A percentile compares a stretch with the other conserved stretches of the same genome.
Evolutionary conservation across 1,140 invertebrate genomes (phyloP).

Genomic region (Drosophila athabasca): DNA sequence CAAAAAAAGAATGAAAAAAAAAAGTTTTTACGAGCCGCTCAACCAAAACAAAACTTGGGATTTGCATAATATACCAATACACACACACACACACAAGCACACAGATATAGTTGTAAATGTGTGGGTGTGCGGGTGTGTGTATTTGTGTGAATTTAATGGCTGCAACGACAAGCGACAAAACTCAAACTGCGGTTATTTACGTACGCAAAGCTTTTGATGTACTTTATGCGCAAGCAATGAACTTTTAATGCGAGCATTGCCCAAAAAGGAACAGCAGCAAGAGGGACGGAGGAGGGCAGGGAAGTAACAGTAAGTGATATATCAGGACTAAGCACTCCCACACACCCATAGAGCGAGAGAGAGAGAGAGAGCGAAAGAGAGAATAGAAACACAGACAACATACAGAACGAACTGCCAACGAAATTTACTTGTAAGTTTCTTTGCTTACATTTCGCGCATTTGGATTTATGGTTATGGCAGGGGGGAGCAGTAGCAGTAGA

Average conservation of each 20-base stretch:
- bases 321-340: constrained; percentile 76
- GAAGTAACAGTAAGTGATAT: constrained; percentile 65
- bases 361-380: constrained; percentile 17
- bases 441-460: constrained; percentile 17
- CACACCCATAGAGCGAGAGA: constrained; percentile 19
- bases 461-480: constrained; percentile 6
- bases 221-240: constrained; percentile 80
- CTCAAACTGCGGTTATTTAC: constrained; percentile 77
- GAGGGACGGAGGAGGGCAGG: neutral
- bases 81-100: constrained; percentile 16
- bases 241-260: constrained; percentile 77
- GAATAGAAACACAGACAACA: neutral
- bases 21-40: constrained; percentile 69
- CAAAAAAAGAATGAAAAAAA: constrained; percentile 31
- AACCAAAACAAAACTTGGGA: constrained; percentile 63
- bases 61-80: constrained; percentile 73
- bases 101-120: constrained; percentile 11
- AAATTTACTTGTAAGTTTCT: constrained; percentile 25
- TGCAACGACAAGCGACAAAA: constrained; percentile 75
- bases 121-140: neutral
- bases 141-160: constrained; percentile 68
- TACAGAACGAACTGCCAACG: neutral
- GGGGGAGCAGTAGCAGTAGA: too few relatives aligned
- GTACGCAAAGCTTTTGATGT: constrained; percentile 76
- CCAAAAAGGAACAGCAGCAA: constrained; percentile 47